phyloP scores from a whole-genome alignment of 2,113 vertebrate genomes.

The Alosa alosa region DNA sequence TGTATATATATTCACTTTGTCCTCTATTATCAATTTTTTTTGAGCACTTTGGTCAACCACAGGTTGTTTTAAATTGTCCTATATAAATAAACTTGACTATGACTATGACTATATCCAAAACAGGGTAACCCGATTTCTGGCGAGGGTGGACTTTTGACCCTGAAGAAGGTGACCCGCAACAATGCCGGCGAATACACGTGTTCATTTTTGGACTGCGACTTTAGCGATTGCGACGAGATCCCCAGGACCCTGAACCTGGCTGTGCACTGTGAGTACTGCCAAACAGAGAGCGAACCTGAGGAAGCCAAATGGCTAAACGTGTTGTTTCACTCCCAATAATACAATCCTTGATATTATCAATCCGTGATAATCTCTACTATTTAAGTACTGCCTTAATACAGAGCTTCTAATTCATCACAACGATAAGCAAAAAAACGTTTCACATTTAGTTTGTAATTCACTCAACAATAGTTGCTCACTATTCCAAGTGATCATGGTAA shows the following conservation, averaged over 20 bases:
- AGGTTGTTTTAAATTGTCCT: no score
- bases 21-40: no score
- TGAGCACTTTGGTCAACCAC: no score
- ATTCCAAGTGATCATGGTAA: no score
- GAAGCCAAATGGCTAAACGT: no score
- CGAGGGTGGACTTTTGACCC: constrained; percentile 44
- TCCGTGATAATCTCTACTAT: no score
- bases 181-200: constrained; percentile 71
- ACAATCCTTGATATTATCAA: no score
- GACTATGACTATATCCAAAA: constrained; percentile 9
- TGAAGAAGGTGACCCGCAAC: constrained; percentile 63
- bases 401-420: neutral
- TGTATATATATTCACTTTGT: no score
- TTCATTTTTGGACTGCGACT: constrained; percentile 72
- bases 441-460: neutral
- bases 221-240: constrained; percentile 46
- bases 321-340: no score
- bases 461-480: neutral
- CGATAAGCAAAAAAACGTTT: neutral
- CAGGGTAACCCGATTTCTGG: accelerated
- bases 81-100: no score
- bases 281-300: neutral
- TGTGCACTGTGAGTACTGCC: constrained; percentile 78
- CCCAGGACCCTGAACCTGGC: constrained; percentile 52
- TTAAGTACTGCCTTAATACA: no score